Percentiles rank a stretch among this genome's conserved stretches.
Conservation (phyloP, 2,797 vertebrate species). For the Macropus fuliginosus region DNA sequence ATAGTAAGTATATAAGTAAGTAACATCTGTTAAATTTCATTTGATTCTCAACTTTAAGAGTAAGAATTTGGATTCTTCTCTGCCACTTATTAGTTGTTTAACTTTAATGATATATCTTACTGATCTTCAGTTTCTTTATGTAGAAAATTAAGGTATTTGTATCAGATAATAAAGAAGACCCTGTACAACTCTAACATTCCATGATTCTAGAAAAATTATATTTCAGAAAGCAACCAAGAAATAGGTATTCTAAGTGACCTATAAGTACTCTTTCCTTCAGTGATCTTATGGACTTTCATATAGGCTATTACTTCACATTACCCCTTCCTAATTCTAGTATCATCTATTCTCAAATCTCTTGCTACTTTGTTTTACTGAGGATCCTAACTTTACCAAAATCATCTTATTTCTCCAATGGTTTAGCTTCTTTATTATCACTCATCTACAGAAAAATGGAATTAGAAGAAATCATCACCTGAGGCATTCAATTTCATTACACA, state of each 20-base stretch:
- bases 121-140: neutral
- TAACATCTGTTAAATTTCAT: neutral
- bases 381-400: neutral
- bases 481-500: neutral
- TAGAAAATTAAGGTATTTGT: neutral
- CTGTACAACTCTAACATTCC: neutral
- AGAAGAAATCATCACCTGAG: neutral
- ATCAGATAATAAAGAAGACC: neutral
- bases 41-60: neutral
- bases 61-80: neutral
- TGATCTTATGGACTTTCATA: neutral
- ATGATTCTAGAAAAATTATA: neutral
- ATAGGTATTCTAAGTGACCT: neutral
- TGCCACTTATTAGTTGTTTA: neutral
- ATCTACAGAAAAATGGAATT: neutral
- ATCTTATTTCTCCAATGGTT: neutral
- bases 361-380: neutral
- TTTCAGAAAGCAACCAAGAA: neutral
- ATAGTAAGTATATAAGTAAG: neutral
- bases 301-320: neutral
- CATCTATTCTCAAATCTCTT: neutral
- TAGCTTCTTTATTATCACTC: neutral
- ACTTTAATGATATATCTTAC: neutral
- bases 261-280: neutral
- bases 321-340: neutral